Evolutionary conservation across 2,888 invertebrate species (phyloP), one percentile per base, ranked within the genome.

Genomic region (Uloborus plumipes): DNA sequence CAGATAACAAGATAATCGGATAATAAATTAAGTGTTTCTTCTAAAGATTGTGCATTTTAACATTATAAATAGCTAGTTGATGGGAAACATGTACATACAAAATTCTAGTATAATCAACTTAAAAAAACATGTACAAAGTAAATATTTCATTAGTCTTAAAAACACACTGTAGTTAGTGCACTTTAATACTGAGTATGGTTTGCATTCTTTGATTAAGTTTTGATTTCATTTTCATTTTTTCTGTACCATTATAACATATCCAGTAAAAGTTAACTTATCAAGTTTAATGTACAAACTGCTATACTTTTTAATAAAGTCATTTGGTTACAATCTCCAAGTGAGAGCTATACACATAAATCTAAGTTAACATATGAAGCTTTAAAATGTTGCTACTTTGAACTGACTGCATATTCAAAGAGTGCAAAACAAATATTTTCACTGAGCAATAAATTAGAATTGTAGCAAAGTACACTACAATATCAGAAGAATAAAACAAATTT

Each of bases 321-420:
- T 39, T 39, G 39, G 39, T 39, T 39, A 39, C 39, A 39, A 39
- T 39, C 39, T 11, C 71, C 71, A 71, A 66, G 61, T 64, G 50
- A 59, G 62, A 65, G 50, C 78, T 78, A 67, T 67, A 78, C 78
- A 78, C 26, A 78, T 64, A 71, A 78, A 71, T 70, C 58, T 55
- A 65, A 71, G 58, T 70, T 59, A 71, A 71, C 49, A 65, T 71
- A 71, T 51, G 65, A 65, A 72, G 31, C 47, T 47, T 59, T 58
- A 51, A 59, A 71, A 71, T 47, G 16, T 65, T 58, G 50, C 78
- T 78, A 78, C 78, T 78, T 78, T 78, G 78, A 78, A 58, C 69
- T 71, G 71, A 62, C 65, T 78, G 58, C 71, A 71, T 78, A 31
- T 78, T 71, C 71, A 78, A 71, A 71, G 55, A 22, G 71, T 78